Evolutionary conservation across 2,113 vertebrate species (phyloP), one percentile per base, ranked within the genome.

Genomic region (Odocoileus virginianus): DNA sequence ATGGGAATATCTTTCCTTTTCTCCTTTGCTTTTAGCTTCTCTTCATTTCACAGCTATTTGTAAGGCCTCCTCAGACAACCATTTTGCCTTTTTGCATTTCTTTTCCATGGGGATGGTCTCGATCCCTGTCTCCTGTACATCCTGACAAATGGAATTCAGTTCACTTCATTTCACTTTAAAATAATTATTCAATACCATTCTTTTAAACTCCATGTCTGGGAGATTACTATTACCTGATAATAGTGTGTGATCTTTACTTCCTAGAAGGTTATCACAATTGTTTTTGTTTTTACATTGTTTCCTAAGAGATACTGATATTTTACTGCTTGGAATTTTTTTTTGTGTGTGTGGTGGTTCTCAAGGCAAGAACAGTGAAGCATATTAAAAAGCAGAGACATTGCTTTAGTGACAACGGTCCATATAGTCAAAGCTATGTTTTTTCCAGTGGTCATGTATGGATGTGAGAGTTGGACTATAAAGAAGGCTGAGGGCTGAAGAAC

Each of bases 251-350:
- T 55, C 12, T 64, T 87, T 87, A 47, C 30, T 54, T 93, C 52
- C 71, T 96, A 71, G 28, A 94, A 86, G 4, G 30, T 21, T 79
- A 86, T 16, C 6, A 4, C 43, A 47, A 40, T 30, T 83, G 15
- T 21, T 93, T 85, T 89, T 74, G 8, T 40, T 74, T 23, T 30
- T 28, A 76, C 36, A 58, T 55, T 78, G 82, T 79, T 92, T 96
- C 19, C 17, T 76, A 84, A 95, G 30, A 95, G 12, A 47, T 67
- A 84, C 6, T 28, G 45, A 16, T 28, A 60, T 86, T 95, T 84
- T 85, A 64, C 19, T 54, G 23, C 60, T 92, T 30, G 79, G 33
- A 91, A 71, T 61, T 61, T 61, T 43, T 43, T 25, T 6, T 21
- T 21, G 17, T 67, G 7, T 50, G 50, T 54, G 55, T 1, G 21